A percentile compares a stretch with the other conserved stretches of the same genome.
These are phyloP conservation scores for Eurytoma adleriae DNA, from an alignment of 2,888 invertebrate species.

Conservation along the genomic window DNA sequence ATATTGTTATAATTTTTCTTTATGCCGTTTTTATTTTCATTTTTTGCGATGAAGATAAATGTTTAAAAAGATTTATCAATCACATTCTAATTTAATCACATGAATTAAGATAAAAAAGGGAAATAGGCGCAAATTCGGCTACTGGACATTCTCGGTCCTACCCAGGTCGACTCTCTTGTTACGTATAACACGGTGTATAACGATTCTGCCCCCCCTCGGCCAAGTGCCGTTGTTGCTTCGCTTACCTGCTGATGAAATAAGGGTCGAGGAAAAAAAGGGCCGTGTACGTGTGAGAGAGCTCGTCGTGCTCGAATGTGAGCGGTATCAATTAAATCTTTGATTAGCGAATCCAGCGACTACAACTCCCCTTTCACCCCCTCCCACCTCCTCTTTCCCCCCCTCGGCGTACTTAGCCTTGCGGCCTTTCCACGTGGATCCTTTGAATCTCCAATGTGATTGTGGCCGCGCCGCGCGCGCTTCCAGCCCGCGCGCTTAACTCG, in stretches of 20 bases:
- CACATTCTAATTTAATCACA: too few relatives aligned
- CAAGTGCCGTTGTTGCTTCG: conserved; percentile 53
- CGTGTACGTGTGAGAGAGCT: conserved; percentile 54
- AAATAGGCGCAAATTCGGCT: conserved; percentile 20
- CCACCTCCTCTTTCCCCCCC: neutral
- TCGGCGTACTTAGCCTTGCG: conserved; percentile 20
- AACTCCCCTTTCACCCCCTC: neutral
- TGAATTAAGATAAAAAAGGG: too few relatives aligned
- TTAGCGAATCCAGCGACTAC: conserved; percentile 68
- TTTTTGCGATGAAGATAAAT: too few relatives aligned
- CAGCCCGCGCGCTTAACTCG: conserved; percentile 41
- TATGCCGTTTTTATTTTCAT: too few relatives aligned
- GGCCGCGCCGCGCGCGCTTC: neutral
- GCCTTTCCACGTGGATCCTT: conserved; percentile 58
- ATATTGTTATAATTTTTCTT: too few relatives aligned
- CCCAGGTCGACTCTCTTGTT: conserved; percentile 65
- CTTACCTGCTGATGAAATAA: conserved; percentile 2
- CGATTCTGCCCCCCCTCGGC: conserved; percentile 65
- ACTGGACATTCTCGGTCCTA: conserved; percentile 12
- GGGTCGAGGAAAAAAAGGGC: neutral
- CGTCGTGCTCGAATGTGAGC: conserved; percentile 63
- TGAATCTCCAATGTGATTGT: conserved; percentile 66
- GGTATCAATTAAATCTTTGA: conserved; percentile 73
- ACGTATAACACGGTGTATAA: conserved; percentile 69
- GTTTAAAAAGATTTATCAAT: too few relatives aligned